phyloP scores from a whole-genome alignment of 2,797 vertebrate genomes.

The Micrastur ruficollis region DNA sequence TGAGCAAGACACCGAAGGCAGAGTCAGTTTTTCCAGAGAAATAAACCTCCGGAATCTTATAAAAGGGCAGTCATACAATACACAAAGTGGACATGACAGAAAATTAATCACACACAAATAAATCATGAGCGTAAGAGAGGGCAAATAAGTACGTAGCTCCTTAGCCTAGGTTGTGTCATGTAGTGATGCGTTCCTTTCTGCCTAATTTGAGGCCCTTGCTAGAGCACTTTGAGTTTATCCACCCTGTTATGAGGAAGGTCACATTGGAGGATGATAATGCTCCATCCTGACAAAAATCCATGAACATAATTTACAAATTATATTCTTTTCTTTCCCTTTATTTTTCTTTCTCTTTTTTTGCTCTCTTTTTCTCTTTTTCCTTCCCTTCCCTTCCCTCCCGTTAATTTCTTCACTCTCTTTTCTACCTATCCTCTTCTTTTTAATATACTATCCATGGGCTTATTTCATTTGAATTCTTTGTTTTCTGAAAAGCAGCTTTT shows the following conservation, averaged over 20 bases:
- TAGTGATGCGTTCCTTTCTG: not conserved
- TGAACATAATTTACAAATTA: not conserved
- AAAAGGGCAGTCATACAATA: not conserved
- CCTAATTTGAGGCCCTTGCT: not conserved
- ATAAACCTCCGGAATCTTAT: not conserved
- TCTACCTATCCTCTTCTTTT: not conserved
- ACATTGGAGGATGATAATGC: not conserved
- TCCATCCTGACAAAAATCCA: not conserved
- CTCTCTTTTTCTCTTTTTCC: accelerated
- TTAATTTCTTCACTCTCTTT: too few species aligned
- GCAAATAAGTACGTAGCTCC: not conserved
- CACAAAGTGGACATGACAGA: not conserved
- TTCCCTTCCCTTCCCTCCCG: accelerated
- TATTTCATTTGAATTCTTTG: not conserved
- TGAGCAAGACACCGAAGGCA: not conserved
- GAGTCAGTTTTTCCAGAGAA: conserved; percentile 40
- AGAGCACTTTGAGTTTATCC: not conserved
- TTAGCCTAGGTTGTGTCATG: not conserved
- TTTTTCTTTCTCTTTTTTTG: accelerated
- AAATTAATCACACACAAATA: conserved; percentile 23
- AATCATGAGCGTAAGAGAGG: not conserved
- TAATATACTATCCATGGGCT: too few species aligned
- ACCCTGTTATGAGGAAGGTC: not conserved
- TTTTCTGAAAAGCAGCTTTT: not conserved
- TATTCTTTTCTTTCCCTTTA: too few species aligned